Evolutionary conservation across 2,113 vertebrate species (phyloP).

Genomic region (Peromyscus maniculatus): DNA sequence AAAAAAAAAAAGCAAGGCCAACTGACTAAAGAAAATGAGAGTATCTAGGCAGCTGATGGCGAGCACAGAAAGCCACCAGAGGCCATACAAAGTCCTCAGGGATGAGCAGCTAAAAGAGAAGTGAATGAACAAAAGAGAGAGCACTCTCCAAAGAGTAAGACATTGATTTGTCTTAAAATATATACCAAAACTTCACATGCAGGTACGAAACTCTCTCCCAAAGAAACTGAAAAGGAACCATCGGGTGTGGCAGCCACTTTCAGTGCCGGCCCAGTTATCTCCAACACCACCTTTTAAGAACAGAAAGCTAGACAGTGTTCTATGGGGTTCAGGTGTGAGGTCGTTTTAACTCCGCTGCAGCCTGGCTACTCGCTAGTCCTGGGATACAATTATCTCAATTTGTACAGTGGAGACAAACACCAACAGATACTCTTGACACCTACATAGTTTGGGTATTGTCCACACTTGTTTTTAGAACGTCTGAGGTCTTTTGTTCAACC

Average conservation of each 20-base stretch:
- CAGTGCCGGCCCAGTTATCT: background rate
- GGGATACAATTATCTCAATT: background rate
- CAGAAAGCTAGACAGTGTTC: background rate
- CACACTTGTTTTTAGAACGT: conserved; percentile 48
- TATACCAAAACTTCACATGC: conserved; percentile 9
- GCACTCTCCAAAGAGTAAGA: background rate
- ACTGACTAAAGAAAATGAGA: conserved; percentile 12
- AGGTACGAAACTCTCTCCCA: conserved; percentile 46
- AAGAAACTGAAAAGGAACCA: conserved; percentile 40
- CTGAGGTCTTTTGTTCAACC: background rate
- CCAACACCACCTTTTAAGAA: background rate
- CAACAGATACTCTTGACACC: conserved; percentile 21
- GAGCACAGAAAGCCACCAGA: background rate
- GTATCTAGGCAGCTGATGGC: background rate
- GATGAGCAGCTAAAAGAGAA: background rate
- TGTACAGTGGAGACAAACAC: background rate
- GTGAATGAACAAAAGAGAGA: background rate
- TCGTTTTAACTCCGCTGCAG: background rate
- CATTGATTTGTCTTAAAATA: background rate
- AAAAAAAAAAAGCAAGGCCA: background rate
- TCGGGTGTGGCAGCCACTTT: background rate
- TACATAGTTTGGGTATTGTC: conserved; percentile 4
- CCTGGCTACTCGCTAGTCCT: conserved; percentile 17
- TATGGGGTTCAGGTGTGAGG: background rate
- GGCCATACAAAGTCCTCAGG: background rate